These are phyloP conservation scores for Clistopyga incitator DNA, from an alignment of 2,888 invertebrate species.

Conservation along the genomic window DNA sequence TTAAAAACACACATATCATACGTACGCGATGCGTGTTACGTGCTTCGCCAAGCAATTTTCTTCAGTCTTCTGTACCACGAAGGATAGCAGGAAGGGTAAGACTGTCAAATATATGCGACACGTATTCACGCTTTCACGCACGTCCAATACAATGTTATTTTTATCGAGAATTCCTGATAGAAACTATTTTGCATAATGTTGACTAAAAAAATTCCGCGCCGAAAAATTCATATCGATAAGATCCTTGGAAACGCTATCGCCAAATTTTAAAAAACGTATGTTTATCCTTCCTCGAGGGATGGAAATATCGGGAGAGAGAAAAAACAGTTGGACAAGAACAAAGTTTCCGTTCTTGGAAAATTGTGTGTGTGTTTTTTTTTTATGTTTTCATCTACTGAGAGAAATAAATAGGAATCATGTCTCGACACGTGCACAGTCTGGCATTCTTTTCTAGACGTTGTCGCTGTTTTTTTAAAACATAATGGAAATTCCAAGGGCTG, in stretches of 20 bases:
- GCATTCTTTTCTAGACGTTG: too few relatives aligned
- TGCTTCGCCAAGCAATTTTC: conserved; percentile 7
- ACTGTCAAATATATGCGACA: neutral
- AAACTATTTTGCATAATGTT: neutral
- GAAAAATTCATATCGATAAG: neutral
- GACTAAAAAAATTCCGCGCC: neutral
- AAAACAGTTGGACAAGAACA: too few relatives aligned
- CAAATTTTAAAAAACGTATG: too few relatives aligned
- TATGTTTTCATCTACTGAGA: too few relatives aligned
- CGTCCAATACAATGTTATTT: neutral
- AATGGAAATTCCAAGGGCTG: too few relatives aligned
- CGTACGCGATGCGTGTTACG: conserved; percentile 1
- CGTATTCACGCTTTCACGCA: neutral
- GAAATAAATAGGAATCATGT: too few relatives aligned
- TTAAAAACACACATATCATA: neutral
- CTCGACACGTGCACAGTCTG: too few relatives aligned
- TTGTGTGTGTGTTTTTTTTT: too few relatives aligned
- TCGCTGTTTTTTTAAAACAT: too few relatives aligned
- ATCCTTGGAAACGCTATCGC: neutral
- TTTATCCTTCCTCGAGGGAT: neutral
- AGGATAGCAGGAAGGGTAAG: neutral
- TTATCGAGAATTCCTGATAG: neutral
- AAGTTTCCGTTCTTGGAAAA: too few relatives aligned
- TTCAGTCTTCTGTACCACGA: neutral
- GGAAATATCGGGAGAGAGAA: too few relatives aligned